phyloP scores from a whole-genome alignment of 2,797 vertebrate species.

The Poeciliopsis turneri region DNA sequence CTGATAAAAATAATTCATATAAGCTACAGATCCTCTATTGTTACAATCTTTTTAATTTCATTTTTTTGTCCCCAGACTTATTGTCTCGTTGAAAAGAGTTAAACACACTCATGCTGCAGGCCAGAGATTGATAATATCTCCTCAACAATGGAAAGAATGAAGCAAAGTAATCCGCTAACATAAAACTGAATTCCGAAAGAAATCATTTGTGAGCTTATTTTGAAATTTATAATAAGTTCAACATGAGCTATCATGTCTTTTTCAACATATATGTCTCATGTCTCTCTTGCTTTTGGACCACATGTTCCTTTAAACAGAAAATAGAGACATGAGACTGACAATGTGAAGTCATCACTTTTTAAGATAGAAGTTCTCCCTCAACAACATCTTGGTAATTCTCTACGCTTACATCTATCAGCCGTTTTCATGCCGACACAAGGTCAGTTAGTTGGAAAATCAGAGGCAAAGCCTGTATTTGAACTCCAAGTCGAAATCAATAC shows the following conservation, averaged over 20 bases:
- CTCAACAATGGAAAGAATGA: conserved; percentile 59
- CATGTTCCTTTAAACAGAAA: not conserved
- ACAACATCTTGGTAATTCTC: not conserved
- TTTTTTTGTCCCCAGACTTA: conserved; percentile 3
- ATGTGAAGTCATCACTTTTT: not conserved
- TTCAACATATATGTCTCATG: not conserved
- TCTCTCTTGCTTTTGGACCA: not conserved
- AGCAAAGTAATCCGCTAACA: conserved; percentile 66
- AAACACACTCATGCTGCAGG: conserved; percentile 56
- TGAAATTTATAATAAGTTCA: not conserved
- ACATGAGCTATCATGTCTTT: not conserved
- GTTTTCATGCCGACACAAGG: not conserved
- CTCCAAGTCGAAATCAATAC: not conserved
- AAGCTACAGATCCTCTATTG: conserved; percentile 25
- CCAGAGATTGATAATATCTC: conserved; percentile 32
- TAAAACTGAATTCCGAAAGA: conserved; percentile 56
- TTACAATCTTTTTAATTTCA: conserved; percentile 22
- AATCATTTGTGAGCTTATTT: conserved; percentile 39
- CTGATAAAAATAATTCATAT: conserved; percentile 34
- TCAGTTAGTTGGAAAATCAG: not conserved
- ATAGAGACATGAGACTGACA: not conserved
- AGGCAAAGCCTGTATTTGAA: not conserved
- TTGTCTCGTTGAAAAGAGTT: conserved; percentile 34
- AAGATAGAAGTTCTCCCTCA: not conserved
- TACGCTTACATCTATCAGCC: not conserved